phyloP scores from a whole-genome alignment of 2,797 vertebrate species.

The Lemur catta region DNA sequence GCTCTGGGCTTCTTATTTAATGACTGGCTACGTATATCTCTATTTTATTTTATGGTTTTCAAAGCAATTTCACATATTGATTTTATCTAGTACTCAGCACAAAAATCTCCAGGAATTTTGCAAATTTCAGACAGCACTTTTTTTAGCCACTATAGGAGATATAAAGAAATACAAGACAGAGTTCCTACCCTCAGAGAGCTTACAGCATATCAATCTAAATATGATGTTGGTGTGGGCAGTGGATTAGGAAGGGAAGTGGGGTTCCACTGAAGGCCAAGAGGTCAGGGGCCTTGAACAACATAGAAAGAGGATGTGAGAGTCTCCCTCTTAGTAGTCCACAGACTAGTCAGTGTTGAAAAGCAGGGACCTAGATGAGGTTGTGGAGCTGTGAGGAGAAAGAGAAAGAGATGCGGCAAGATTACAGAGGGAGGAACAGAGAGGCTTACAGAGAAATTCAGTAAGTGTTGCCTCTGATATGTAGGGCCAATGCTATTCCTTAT shows the following conservation, averaged over 20 bases:
- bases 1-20: conserved; percentile 11
- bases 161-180: not conserved
- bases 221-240: not conserved
- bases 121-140: not conserved
- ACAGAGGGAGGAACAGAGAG: not conserved
- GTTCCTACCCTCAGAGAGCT: not conserved
- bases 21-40: not conserved
- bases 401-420: not conserved
- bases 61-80: conserved; percentile 4
- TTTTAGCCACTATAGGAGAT: not conserved
- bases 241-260: not conserved
- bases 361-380: not conserved
- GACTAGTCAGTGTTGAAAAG: not conserved
- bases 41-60: conserved; percentile 15
- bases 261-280: not conserved
- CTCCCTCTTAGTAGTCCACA: not conserved
- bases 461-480: not conserved
- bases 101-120: not conserved
- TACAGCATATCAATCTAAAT: not conserved
- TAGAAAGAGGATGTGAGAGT: not conserved
- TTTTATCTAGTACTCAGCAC: conserved; percentile 15
- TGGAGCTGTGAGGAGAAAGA: not conserved
- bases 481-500: not conserved
- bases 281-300: not conserved
- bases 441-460: not conserved